A percentile compares a stretch with the other conserved stretches of the same genome.
Conservation (phyloP, 2,797 vertebrate species). For the Mormyrops attenuatus region DNA sequence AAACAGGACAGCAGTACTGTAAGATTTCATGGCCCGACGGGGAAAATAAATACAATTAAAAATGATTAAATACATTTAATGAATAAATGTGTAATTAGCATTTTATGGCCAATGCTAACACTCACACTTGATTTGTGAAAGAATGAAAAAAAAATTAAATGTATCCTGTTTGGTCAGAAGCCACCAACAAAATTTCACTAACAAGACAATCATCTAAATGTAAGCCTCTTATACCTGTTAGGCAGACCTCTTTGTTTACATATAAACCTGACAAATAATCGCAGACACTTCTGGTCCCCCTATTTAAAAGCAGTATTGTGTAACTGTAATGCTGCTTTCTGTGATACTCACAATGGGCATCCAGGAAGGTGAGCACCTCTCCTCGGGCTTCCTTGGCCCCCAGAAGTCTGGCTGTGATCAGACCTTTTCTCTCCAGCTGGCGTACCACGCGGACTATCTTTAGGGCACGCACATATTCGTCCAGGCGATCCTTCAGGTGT, state of each 20-base stretch:
- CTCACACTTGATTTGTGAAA: neutral
- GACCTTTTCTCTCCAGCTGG: constrained; percentile 83
- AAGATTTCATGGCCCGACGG: neutral
- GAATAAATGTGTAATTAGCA: neutral
- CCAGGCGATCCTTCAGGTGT: constrained; percentile 72
- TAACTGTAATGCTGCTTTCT: neutral
- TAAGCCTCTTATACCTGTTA: neutral
- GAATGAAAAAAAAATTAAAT: neutral
- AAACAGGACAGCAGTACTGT: neutral
- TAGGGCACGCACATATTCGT: constrained; percentile 68
- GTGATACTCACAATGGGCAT: constrained; percentile 84
- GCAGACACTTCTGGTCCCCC: neutral
- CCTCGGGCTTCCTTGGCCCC: constrained; percentile 81
- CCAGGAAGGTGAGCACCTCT: constrained; percentile 89
- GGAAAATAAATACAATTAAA: neutral
- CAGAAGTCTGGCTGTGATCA: constrained; percentile 86
- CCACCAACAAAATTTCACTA: neutral
- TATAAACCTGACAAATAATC: neutral
- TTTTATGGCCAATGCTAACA: neutral
- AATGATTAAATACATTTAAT: neutral
- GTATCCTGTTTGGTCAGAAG: neutral
- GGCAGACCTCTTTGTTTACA: neutral
- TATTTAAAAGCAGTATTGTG: neutral
- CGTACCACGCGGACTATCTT: constrained; percentile 82
- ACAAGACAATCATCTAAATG: neutral